phyloP scores from a whole-genome alignment of 2,113 vertebrate genomes.

The Taurulus bubalis region DNA sequence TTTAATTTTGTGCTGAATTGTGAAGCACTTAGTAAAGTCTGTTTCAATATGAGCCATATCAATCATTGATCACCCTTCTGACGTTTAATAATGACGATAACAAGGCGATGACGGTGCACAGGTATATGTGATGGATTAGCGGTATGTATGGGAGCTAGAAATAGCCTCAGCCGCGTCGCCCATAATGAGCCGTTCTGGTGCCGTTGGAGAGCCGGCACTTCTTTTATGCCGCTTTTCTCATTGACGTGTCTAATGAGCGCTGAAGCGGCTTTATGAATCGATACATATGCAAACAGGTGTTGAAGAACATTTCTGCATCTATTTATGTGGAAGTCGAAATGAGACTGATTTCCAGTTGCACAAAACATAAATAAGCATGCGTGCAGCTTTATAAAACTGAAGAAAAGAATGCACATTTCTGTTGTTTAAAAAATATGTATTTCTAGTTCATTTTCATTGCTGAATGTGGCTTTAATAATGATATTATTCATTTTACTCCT shows the following conservation, averaged over 20 bases:
- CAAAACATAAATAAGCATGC: background rate
- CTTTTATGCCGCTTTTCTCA: background rate
- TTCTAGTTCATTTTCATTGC: background rate
- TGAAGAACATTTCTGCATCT: background rate
- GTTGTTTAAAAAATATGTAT: background rate
- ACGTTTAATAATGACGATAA: background rate
- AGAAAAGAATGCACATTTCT: background rate
- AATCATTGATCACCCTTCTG: background rate
- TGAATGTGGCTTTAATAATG: slow-evolving; percentile 10
- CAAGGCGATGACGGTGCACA: background rate
- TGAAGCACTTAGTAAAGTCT: background rate
- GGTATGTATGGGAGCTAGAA: background rate
- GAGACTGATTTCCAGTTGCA: background rate
- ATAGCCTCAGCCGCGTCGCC: background rate
- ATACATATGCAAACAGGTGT: background rate
- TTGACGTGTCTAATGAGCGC: background rate
- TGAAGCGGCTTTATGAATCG: no score
- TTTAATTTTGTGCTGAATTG: background rate
- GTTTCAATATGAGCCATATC: background rate
- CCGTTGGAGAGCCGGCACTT: background rate
- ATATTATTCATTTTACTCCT: background rate
- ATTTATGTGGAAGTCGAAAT: background rate
- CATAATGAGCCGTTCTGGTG: background rate
- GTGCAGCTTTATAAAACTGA: background rate
- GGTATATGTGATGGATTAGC: background rate